These are phyloP conservation scores for Siniperca undulata DNA, from an alignment of 2,797 vertebrate species.

Conservation along the genomic window DNA sequence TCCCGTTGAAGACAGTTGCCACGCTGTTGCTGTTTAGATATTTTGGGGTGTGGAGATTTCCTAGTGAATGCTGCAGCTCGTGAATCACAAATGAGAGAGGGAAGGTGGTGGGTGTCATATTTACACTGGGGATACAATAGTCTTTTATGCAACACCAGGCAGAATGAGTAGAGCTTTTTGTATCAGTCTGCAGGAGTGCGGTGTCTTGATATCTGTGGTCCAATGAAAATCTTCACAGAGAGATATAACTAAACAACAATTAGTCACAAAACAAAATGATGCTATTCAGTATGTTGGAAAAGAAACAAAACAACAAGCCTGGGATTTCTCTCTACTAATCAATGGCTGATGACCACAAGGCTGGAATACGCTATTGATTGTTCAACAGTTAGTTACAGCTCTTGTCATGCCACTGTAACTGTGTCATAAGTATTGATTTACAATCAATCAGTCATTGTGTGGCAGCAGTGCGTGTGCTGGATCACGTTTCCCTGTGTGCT, in stretches of 20 bases:
- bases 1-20: slow-evolving; percentile 42
- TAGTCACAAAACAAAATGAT: background rate
- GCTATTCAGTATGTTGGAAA: background rate
- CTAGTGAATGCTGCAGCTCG: slow-evolving; percentile 3
- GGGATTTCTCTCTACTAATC: background rate
- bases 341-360: background rate
- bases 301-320: background rate
- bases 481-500: slow-evolving; percentile 12
- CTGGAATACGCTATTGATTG: slow-evolving; percentile 43
- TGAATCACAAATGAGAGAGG: slow-evolving; percentile 50
- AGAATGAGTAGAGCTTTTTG: slow-evolving; percentile 35
- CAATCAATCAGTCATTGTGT: slow-evolving; percentile 10
- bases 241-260: background rate
- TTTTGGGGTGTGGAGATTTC: slow-evolving; percentile 38
- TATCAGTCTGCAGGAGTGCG: background rate
- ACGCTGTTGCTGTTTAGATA: background rate
- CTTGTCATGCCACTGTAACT: slow-evolving; percentile 14
- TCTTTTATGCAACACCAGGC: slow-evolving; percentile 33
- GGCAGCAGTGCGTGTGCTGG: slow-evolving; percentile 14
- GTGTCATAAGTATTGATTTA: slow-evolving; percentile 50
- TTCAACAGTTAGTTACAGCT: slow-evolving; percentile 15
- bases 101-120: slow-evolving; percentile 60
- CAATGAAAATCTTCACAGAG: background rate
- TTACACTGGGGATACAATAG: slow-evolving; percentile 46
- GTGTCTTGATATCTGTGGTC: background rate